Conservation (phyloP, 1,140 invertebrate genomes). For the Halesus radiatus region DNA sequence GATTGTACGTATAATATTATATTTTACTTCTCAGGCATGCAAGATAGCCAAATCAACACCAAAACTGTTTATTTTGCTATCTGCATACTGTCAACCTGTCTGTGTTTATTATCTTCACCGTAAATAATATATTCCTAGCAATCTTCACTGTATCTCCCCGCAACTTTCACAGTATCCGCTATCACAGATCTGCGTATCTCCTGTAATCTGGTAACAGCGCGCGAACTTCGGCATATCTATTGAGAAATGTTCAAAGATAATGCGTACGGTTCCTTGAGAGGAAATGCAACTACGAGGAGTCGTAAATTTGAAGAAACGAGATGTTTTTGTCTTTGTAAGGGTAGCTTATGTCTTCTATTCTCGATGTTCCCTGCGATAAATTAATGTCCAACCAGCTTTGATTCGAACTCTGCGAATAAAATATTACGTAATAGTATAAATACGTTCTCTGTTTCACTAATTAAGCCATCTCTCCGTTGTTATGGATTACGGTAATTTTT, state of each 20-base stretch:
- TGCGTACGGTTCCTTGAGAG: neutral
- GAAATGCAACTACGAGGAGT: neutral
- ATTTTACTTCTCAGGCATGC: too few species aligned
- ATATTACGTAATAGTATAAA: too few species aligned
- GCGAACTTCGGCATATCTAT: neutral
- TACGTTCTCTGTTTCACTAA: too few species aligned
- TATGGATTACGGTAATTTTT: too few species aligned
- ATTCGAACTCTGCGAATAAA: too few species aligned
- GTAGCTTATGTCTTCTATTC: too few species aligned
- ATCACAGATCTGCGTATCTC: constrained; percentile 3
- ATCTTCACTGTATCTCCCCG: neutral
- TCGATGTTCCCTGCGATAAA: too few species aligned
- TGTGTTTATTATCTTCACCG: neutral
- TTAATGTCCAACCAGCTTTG: too few species aligned
- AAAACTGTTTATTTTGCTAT: neutral
- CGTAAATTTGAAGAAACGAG: too few species aligned
- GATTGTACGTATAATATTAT: too few species aligned
- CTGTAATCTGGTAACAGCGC: neutral
- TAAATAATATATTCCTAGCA: neutral
- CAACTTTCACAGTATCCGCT: constrained; percentile 3
- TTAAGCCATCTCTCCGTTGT: too few species aligned
- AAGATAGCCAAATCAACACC: neutral
- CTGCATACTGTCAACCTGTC: neutral
- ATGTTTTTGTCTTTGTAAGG: neutral
- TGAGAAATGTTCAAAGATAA: neutral